Conservation (phyloP, 2,888 invertebrate species). For the Lochmaea crataegi region DNA sequence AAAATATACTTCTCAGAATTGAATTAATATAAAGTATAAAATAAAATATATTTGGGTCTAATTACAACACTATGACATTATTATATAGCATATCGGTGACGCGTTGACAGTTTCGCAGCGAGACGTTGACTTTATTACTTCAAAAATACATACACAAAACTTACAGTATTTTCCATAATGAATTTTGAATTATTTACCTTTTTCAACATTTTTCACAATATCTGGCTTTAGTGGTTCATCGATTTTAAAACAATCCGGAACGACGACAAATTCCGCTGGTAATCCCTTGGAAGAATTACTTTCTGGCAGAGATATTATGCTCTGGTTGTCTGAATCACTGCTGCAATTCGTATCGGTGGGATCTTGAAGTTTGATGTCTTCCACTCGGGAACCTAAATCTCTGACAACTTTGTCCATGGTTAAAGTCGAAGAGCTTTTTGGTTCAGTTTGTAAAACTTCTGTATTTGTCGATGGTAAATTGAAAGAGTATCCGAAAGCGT, state of each 20-base stretch:
- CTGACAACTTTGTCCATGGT: constrained; percentile 32
- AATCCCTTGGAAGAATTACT: constrained; percentile 52
- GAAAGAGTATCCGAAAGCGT: constrained; percentile 11
- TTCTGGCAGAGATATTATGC: constrained; percentile 54
- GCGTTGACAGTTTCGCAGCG: too few relatives aligned
- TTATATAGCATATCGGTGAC: too few relatives aligned
- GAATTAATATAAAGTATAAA: too few relatives aligned
- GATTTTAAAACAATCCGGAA: constrained; percentile 50
- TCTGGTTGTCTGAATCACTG: constrained; percentile 60
- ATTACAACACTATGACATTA: too few relatives aligned
- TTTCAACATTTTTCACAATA: not conserved
- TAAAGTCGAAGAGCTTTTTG: not conserved
- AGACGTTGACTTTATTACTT: too few relatives aligned
- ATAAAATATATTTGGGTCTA: too few relatives aligned
- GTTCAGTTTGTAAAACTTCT: constrained; percentile 12
- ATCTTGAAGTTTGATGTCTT: constrained; percentile 42
- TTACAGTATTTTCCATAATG: too few relatives aligned
- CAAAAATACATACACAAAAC: too few relatives aligned
- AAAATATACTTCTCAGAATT: too few relatives aligned
- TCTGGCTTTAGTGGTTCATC: not conserved
- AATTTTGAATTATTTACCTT: not conserved
- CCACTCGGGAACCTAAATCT: constrained; percentile 37
- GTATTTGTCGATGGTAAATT: constrained; percentile 18
- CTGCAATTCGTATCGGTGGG: constrained; percentile 49
- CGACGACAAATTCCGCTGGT: constrained; percentile 58